Base-by-base conservation (phyloP, 2,797 vertebrate genomes). In the Enteromius thamalakanensis region DNA sequence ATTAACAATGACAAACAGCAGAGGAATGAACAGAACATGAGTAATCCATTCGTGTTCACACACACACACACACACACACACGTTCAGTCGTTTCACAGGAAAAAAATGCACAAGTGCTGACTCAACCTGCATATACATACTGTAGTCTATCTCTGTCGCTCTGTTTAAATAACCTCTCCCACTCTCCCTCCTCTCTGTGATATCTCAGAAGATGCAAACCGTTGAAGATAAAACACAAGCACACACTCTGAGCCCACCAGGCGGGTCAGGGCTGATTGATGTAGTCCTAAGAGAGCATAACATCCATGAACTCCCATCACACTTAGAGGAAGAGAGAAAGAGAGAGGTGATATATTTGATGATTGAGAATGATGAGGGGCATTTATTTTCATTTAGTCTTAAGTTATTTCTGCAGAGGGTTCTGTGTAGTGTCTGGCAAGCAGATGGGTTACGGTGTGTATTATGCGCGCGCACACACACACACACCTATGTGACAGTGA, bases 341-440 rank as follows among this genome's bases (percentile, higher is more conserved):
- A 62, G 75, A 62, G 82, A 37, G 60, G 53, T 78, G 53, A 83
- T 83, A 49, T 83, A 77, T 83, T 78, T 78, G 65, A 78, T 83
- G 82, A 83, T 83, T 67, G 82, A 83, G 82, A 83, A 78, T 83
- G 75, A 83, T 78, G 82, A 78, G 75, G 75, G 82, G 74, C 75
- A 83, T 83, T 83, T 83, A 83, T 83, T 83, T 83, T 83, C 75
- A 83, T 83, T 83, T 83, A 78, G 74, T 78, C 82, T 78, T 83
- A 78, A 78, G 75, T 70, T 83, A 83, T 83, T 71, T 77, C 82
- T 78, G 67, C 75, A 71, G 51, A 32, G 65, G 82, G 75, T 83
- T 83, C 81, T 78, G 82, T 70, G 75, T 78, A 78, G 67, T 78
- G 75, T 83, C 82, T 83, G 82, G 82, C 29, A 78, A 71, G 55